Evolutionary conservation across 2,113 vertebrate genomes (phyloP).

Genomic region (Coturnix japonica): DNA sequence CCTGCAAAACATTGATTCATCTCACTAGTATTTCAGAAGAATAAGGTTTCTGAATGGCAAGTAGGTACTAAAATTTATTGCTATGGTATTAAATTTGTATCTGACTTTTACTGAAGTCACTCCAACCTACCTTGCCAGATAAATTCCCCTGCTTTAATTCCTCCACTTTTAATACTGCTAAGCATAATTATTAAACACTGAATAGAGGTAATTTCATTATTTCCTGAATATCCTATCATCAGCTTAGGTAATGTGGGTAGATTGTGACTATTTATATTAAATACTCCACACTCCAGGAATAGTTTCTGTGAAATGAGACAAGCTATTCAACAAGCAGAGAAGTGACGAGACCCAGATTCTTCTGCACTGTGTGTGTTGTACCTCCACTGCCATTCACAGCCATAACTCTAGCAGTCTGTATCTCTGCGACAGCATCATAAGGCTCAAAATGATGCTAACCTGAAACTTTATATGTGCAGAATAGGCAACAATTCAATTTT

Average conservation of each 20-base stretch:
- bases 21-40: neutral
- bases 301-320: neutral
- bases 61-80: neutral
- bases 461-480: neutral
- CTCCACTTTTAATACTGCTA: neutral
- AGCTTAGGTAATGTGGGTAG: neutral
- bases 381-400: neutral
- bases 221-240: neutral
- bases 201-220: neutral
- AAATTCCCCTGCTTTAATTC: constrained; percentile 16
- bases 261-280: neutral
- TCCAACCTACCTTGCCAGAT: neutral
- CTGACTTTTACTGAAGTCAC: neutral
- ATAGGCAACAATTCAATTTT: neutral
- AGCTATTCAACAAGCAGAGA: neutral
- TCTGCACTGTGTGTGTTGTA: neutral
- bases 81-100: neutral
- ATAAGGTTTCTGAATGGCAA: neutral
- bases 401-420: neutral
- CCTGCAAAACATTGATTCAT: neutral
- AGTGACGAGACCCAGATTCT: neutral
- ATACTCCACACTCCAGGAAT: neutral
- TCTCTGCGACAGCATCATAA: neutral
- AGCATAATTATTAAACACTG: constrained; percentile 19
- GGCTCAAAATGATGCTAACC: neutral